These are phyloP conservation scores for Macrosiphum euphorbiae DNA, from an alignment of 2,888 invertebrate species.

Conservation along the genomic window DNA sequence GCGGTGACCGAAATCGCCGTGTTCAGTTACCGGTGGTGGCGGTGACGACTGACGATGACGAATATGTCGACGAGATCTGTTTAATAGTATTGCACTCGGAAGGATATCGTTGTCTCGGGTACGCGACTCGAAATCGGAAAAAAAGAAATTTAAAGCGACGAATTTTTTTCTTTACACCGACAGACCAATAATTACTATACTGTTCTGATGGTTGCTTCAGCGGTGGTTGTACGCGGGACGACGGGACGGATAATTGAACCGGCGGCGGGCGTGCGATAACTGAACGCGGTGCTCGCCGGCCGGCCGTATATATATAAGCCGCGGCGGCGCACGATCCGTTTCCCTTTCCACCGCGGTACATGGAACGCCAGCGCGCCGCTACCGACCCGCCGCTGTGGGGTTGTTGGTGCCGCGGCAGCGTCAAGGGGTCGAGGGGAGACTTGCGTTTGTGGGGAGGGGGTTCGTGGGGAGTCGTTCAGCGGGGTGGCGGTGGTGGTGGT, in stretches of 20 bases:
- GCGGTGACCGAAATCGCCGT: neutral
- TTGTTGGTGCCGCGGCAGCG: neutral
- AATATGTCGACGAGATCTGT: too few species aligned
- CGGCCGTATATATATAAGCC: constrained; percentile 54
- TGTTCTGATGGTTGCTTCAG: neutral
- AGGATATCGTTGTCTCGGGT: neutral
- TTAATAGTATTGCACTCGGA: neutral
- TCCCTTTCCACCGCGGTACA: constrained; percentile 33
- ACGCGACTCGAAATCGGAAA: neutral
- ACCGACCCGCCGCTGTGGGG: neutral
- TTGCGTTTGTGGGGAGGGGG: neutral
- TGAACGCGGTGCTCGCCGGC: constrained; percentile 29
- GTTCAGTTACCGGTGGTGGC: neutral
- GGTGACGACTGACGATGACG: too few species aligned
- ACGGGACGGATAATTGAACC: neutral
- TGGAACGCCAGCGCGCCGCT: neutral
- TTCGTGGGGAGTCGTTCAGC: neutral
- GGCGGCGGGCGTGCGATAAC: constrained; percentile 44
- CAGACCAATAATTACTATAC: neutral
- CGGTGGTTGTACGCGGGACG: neutral
- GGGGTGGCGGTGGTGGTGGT: neutral
- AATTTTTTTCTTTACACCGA: neutral
- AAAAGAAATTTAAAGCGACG: neutral
- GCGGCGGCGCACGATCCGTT: constrained; percentile 42
- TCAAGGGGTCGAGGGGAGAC: neutral